Conservation (phyloP, 2,888 invertebrate species). For the Girardia tigrina region DNA sequence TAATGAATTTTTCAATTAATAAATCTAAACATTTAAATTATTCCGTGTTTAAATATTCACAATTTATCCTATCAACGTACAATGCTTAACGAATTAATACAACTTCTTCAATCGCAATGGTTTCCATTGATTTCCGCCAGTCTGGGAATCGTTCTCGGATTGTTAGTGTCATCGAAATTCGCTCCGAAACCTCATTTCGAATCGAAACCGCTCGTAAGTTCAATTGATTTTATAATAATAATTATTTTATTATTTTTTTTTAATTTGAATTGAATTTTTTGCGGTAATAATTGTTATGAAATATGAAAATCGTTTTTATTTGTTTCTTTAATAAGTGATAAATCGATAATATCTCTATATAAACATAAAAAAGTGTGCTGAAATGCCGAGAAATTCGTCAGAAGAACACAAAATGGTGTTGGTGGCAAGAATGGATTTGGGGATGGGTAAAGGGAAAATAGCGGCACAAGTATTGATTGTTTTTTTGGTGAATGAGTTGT, state of each 20-base stretch:
- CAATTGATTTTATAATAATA: too few species aligned
- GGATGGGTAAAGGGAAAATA: conserved; percentile 82
- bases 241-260: background rate
- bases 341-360: too few species aligned
- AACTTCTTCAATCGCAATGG: background rate
- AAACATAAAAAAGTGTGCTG: too few species aligned
- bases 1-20: too few species aligned
- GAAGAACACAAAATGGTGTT: conserved; percentile 62
- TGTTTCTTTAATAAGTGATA: background rate
- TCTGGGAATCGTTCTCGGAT: background rate
- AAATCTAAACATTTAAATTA: too few species aligned
- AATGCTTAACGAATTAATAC: too few species aligned
- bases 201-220: too few species aligned
- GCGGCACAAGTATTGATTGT: conserved; percentile 62
- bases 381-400: background rate
- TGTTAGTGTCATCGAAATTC: background rate
- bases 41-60: background rate
- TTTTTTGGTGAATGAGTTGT: too few species aligned
- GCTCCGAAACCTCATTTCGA: background rate
- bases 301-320: background rate
- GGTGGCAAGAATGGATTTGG: conserved; percentile 72
- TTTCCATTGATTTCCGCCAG: background rate
- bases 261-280: background rate
- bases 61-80: too few species aligned
- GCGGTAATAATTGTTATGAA: background rate